phyloP scores from a whole-genome alignment of 2,888 invertebrate genomes.

The Congeria kusceri region DNA sequence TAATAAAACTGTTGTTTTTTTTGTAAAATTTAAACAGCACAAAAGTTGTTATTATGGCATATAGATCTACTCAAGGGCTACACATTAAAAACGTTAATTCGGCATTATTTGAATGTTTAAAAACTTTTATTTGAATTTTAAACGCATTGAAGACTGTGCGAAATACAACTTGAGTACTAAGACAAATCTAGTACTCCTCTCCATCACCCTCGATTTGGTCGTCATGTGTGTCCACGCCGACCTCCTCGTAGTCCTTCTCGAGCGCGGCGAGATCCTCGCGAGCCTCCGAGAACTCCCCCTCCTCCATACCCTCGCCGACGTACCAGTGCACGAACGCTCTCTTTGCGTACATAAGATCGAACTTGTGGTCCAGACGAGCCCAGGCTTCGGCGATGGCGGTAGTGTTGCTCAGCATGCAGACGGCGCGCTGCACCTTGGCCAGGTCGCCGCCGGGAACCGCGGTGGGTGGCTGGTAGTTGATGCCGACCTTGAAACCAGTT shows the following conservation, averaged over 20 bases:
- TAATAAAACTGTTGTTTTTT: no score
- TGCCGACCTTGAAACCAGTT: conserved; percentile 4
- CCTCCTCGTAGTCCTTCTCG: conserved; percentile 79
- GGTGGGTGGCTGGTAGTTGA: conserved; percentile 7
- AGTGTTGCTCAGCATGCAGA: conserved; percentile 8
- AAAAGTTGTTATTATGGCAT: no score
- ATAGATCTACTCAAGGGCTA: no score
- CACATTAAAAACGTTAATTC: no score
- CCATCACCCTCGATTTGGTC: conserved; percentile 59
- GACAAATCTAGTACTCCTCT: conserved; percentile 18
- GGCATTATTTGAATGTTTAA: no score
- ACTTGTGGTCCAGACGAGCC: conserved; percentile 92
- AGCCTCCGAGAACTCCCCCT: conserved; percentile 77
- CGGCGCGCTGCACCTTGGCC: conserved; percentile 4
- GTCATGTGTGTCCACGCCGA: conserved; percentile 71
- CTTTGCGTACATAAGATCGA: conserved; percentile 92
- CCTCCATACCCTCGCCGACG: conserved; percentile 77
- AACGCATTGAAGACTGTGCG: no score
- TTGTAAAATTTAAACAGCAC: no score
- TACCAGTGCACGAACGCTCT: conserved; percentile 95
- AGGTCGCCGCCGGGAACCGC: conserved; percentile 10
- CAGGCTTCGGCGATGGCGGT: conserved; percentile 85
- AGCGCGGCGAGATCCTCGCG: conserved; percentile 78
- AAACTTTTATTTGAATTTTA: no score
- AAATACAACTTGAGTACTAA: no score